Conservation (phyloP, 2,113 vertebrate genomes). For the Pogonocichla stellata region DNA sequence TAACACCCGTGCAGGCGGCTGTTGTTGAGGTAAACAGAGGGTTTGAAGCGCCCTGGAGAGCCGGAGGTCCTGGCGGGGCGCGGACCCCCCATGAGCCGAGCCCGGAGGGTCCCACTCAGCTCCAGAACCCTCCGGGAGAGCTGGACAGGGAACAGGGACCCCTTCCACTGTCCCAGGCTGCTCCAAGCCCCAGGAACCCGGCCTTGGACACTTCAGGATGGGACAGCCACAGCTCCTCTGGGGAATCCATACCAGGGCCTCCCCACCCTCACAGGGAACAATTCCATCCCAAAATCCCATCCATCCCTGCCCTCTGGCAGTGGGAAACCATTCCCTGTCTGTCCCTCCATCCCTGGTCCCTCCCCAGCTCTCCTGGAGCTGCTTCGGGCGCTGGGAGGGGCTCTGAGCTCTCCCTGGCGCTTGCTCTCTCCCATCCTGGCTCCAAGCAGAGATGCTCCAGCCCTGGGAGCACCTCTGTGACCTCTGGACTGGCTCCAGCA, state of each 20-base stretch:
- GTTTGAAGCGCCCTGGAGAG: conserved; percentile 38
- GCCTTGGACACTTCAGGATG: neutral
- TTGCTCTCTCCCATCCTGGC: neutral
- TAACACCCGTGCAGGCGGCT: conserved; percentile 74
- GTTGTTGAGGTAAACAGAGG: conserved; percentile 72
- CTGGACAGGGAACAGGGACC: neutral
- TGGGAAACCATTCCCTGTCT: neutral
- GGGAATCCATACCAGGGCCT: neutral
- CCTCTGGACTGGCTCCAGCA: neutral
- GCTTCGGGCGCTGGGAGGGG: rapidly evolving
- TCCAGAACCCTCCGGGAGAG: neutral
- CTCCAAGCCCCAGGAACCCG: neutral
- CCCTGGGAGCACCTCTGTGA: neutral
- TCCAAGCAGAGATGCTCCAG: neutral
- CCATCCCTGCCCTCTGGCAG: neutral
- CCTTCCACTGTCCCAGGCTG: rapidly evolving
- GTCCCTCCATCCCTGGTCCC: neutral
- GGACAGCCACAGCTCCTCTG: neutral
- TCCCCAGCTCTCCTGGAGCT: neutral
- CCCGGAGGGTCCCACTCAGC: rapidly evolving
- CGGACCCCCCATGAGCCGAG: neutral
- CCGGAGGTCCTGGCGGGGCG: conserved; percentile 19
- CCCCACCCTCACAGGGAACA: rapidly evolving
- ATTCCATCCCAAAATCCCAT: neutral
- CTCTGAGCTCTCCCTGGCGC: neutral